Base-by-base conservation (phyloP, 1,140 invertebrate species). In the Vollenhovia emeryi region DNA sequence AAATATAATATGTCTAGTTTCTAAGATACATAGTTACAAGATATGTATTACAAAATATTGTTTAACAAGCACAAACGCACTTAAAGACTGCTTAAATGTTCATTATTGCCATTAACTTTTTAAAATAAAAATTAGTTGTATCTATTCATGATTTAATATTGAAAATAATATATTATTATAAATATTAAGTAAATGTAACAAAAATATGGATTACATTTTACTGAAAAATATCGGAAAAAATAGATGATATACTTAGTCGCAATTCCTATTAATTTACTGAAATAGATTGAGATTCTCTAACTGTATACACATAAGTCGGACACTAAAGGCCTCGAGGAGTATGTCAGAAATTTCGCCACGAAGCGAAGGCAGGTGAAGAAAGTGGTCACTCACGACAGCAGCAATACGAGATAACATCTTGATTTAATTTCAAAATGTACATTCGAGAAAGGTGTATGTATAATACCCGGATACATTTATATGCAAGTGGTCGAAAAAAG, bases 321-420 rank as follows among this genome's bases (percentile, higher is more conserved):
- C 92, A 83, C 40, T 82, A 90, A 90, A 87, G 86, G 90, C 92
- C 92, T 79, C 89, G 57, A 91, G 93, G 90, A 91, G 88, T 93
- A 69, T 93, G 92, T 93, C 93, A 93, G 87, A 62, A 86, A 90
- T 88, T 88, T 89, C 83, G 85, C 86, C 86, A 69, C 82, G 71
- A 64, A 85, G 86, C 87, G 76, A 89, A 84, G 71, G 68, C 84
- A 76, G 73, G 82, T 89, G 86, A 73, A 88, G 91, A 93, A 93
- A 93, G 93, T 93, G 87, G 92, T 92, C 87, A 88, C 74, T 88
- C 87, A 76, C 60, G 57, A 83, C 59, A 69, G 52, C 73, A 80
- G 27, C 60, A 57, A 52, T 13, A 73, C 7, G 18, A 55, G 21
- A 43, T 75, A 21, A 55, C 52, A 57, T 66, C 36, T 84, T 24